Conservation (phyloP, 2,113 vertebrate species). For the Thymallus thymallus region DNA sequence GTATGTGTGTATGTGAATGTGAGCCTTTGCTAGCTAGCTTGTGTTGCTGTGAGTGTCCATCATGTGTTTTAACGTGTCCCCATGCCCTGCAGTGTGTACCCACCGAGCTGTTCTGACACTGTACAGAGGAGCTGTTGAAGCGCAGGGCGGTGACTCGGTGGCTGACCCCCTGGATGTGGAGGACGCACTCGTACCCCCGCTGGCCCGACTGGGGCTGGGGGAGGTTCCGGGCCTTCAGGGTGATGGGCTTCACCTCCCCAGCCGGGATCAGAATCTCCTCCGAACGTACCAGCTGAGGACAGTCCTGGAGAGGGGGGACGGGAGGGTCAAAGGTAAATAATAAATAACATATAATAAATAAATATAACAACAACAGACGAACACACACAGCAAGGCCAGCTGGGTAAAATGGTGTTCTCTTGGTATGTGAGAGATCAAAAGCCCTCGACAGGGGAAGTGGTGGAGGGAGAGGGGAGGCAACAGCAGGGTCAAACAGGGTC, state of each 20-base stretch:
- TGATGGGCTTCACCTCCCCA: constrained; percentile 95
- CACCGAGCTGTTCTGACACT: constrained; percentile 99
- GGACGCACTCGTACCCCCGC: constrained; percentile 94
- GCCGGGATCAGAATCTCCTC: constrained; percentile 95
- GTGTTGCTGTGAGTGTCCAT: background rate
- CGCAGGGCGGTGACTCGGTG: constrained; percentile 93
- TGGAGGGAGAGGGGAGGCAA: background rate
- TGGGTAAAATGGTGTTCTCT: background rate
- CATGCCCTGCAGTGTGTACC: constrained; percentile 44
- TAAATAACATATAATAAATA: background rate
- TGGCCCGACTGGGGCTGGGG: constrained; percentile 97
- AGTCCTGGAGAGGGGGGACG: constrained; percentile 76
- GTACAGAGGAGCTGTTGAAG: constrained; percentile 99
- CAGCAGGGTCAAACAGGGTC: background rate
- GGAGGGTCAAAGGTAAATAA: constrained; percentile 7
- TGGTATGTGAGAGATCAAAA: background rate
- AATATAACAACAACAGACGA: background rate
- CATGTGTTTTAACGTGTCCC: too few species aligned
- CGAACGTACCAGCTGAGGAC: constrained; percentile 92
- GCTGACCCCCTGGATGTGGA: constrained; percentile 86
- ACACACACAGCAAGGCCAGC: background rate
- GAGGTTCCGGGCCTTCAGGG: constrained; percentile 91
- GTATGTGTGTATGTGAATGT: constrained; percentile 13
- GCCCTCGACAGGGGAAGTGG: background rate
- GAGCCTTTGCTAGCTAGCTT: background rate